Base-by-base conservation (phyloP, 2,888 invertebrate species). In the Operophtera brumata region DNA sequence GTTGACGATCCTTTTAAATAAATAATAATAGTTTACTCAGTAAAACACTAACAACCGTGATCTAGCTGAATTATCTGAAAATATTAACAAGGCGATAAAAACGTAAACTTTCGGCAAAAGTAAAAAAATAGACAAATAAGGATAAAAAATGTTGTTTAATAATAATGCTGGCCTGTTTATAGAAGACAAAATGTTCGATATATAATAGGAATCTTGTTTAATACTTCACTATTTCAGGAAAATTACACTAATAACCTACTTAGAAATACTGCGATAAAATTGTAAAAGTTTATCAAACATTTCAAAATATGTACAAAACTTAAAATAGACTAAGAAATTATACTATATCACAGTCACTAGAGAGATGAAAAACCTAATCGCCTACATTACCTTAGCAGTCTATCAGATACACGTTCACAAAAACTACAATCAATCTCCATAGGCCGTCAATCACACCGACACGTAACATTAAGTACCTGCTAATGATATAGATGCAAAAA, bases 321-420 rank as follows among this genome's bases (percentile, higher is more conserved):
- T 81, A 78, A 76, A 73, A 74, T 73, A 69, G 68, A 78, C 73
- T 77, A 78, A 70, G 75, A 86, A 88, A 87, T 87, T 86, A 88
- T 84, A 83, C 85, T 88, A 88, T 90, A 90, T 90, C 89, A 90
- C 89, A 90, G 89, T 86, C 80, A 80, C 89, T 90, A 89, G 83
- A 86, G 76, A 86, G 80, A 82, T 84, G 77, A 82, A 83, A 81
- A 77, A 53, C 53, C 71, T 76, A 80, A 78, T 73, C 68, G 66
- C 67, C 80, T 84, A 83, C 71, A 61, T 79, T 82, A 78, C 67
- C 66, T 78, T 72, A 80, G 81, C 86, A 88, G 85, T 87, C 84
- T 86, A 88, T 84, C 73, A 71, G 46, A 61, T 56, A 61, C 61
- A 64, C 59, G 49, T 61, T 52, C 64, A 64, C 61, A 61, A 77